These are phyloP conservation scores for Perodicticus potto DNA, from an alignment of 2,797 vertebrate genomes.

Conservation along the genomic window DNA sequence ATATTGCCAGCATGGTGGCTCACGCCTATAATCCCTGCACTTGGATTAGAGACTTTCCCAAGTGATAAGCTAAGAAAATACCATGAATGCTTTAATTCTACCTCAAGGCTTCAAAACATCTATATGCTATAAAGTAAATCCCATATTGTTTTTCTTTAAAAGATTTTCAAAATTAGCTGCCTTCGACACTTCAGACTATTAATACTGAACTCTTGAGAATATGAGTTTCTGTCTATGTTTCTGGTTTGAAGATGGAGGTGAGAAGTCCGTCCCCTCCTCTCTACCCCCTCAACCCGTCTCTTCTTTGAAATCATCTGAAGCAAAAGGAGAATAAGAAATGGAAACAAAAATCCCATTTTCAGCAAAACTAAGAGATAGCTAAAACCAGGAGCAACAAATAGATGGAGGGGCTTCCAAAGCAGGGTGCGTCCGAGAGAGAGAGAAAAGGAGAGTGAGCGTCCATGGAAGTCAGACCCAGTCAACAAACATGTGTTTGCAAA, in stretches of 20 bases:
- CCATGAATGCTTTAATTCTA: background rate
- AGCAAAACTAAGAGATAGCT: background rate
- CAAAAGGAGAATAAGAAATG: background rate
- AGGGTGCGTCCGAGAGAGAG: too few species aligned
- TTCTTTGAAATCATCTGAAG: slow-evolving; percentile 22
- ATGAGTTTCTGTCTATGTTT: background rate
- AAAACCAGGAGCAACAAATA: background rate
- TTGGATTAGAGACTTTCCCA: background rate
- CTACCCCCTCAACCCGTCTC: background rate
- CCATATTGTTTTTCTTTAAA: background rate
- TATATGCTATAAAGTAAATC: background rate
- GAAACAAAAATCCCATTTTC: background rate
- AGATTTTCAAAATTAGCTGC: slow-evolving; percentile 4
- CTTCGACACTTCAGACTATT: background rate
- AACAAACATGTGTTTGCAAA: background rate
- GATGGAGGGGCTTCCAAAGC: background rate
- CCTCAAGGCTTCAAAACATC: background rate
- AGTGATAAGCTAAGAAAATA: slow-evolving; percentile 44
- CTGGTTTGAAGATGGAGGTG: background rate
- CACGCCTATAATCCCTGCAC: too few species aligned
- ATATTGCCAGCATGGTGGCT: too few species aligned
- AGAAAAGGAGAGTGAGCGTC: background rate
- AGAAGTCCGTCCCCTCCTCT: background rate
- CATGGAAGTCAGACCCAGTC: background rate
- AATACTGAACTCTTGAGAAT: background rate